Evolutionary conservation across 92 coral and sea anemone genomes (phyloP).

Genomic region (Bergia sp.): DNA sequence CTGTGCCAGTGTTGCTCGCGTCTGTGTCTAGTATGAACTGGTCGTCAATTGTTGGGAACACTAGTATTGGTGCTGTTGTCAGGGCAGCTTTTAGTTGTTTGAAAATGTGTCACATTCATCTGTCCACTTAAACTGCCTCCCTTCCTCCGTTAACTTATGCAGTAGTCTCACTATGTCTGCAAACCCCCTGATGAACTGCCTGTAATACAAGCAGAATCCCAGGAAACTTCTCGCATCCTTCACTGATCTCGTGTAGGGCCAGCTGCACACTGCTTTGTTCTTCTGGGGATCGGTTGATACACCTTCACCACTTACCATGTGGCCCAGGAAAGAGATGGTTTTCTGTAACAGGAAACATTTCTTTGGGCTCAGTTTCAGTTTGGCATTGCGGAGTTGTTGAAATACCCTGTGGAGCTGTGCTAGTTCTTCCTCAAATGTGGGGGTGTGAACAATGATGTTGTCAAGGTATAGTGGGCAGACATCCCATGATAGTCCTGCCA

Average conservation of each 20-base stretch:
- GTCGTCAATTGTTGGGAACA: conserved; percentile 33
- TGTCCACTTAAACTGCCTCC: conserved; percentile 37
- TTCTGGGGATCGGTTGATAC: conserved; percentile 46
- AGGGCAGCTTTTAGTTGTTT: neutral
- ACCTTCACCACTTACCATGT: conserved; percentile 50
- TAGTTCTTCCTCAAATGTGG: conserved; percentile 37
- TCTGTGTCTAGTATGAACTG: conserved; percentile 58
- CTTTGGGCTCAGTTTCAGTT: conserved; percentile 56
- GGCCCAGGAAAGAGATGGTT: conserved; percentile 52
- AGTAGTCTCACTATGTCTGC: conserved; percentile 43
- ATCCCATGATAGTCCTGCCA: conserved; percentile 42
- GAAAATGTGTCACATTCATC: conserved; percentile 40
- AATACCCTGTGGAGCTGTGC: conserved; percentile 48
- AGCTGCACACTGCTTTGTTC: conserved; percentile 28
- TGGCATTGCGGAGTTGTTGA: conserved; percentile 33
- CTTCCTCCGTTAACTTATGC: conserved; percentile 30
- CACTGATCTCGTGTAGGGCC: conserved; percentile 4
- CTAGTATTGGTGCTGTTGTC: conserved; percentile 43
- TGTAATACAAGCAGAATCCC: conserved; percentile 51
- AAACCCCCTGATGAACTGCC: conserved; percentile 21
- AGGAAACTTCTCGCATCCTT: conserved; percentile 44
- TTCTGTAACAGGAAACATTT: conserved; percentile 55
- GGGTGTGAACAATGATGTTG: conserved; percentile 55
- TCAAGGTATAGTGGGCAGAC: conserved; percentile 48
- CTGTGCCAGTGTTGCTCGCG: conserved; percentile 54